Conservation (phyloP, 2,797 vertebrate genomes). For the Leptatherina wallacei region DNA sequence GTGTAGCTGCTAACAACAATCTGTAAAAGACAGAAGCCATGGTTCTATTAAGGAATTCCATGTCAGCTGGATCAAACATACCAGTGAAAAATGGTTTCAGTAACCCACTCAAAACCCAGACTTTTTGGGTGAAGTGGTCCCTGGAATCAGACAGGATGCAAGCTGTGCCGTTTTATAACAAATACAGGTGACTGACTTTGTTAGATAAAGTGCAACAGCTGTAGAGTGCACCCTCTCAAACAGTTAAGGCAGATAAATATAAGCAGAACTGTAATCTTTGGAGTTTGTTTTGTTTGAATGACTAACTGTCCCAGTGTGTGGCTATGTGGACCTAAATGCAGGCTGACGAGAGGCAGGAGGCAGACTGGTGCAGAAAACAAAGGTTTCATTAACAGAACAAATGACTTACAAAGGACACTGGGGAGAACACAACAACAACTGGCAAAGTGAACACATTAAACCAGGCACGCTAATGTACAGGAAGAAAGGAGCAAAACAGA, state of each 20-base stretch:
- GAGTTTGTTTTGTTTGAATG: conserved; percentile 1
- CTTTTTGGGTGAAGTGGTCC: conserved; percentile 5
- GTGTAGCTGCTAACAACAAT: neutral
- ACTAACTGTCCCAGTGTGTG: neutral
- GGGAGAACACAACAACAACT: no score
- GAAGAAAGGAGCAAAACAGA: no score
- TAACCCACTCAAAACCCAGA: neutral
- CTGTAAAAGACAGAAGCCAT: neutral
- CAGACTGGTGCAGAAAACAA: no score
- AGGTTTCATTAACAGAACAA: no score
- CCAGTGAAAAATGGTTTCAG: neutral
- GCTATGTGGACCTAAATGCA: no score
- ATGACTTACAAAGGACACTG: no score
- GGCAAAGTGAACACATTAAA: no score
- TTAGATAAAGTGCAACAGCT: conserved; percentile 30
- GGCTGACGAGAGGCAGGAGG: no score
- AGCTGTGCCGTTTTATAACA: conserved; percentile 39
- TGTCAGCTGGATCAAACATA: neutral
- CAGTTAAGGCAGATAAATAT: neutral
- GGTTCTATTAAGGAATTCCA: neutral
- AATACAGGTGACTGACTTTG: conserved; percentile 40
- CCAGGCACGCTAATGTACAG: no score
- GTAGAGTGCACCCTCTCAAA: neutral
- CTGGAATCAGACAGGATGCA: conserved; percentile 1
- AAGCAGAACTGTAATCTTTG: neutral